Percentiles rank a stretch among this genome's conserved stretches.
Evolutionary conservation across 2,113 vertebrate species (phyloP).

Genomic region (Leucopsar rothschildi): DNA sequence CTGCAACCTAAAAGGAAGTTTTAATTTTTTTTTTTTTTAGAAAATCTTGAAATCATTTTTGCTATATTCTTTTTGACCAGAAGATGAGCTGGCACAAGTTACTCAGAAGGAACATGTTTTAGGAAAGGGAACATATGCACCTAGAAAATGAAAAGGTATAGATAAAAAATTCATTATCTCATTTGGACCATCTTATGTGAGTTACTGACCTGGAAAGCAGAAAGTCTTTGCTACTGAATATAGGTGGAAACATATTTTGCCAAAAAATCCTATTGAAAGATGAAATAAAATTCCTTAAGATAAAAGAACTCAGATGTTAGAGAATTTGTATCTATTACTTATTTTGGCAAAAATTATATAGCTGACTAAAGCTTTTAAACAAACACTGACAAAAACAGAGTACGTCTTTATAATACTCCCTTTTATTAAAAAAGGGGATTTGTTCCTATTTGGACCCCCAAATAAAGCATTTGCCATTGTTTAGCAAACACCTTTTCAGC

Average conservation of each 20-base stretch:
- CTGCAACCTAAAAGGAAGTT: not conserved
- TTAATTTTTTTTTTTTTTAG: not conserved
- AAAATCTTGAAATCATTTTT: not conserved
- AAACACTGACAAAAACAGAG: not conserved
- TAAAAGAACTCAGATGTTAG: not conserved
- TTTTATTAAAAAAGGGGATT: not conserved
- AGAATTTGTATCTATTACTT: not conserved
- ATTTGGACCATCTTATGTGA: not conserved
- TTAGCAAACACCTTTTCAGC: not conserved
- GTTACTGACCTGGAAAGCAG: conserved; percentile 1
- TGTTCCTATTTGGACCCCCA: not conserved
- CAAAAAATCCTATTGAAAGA: not conserved
- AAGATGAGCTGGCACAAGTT: not conserved
- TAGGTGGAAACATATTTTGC: not conserved
- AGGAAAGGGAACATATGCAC: not conserved
- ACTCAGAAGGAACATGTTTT: not conserved
- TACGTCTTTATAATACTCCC: not conserved
- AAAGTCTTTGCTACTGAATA: not conserved
- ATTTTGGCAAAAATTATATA: not conserved
- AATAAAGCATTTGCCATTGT: not conserved
- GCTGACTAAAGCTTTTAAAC: not conserved
- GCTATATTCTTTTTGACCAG: not conserved
- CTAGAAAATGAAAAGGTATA: not conserved
- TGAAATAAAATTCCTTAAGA: not conserved
- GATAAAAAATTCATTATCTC: conserved; percentile 7